phyloP scores from a whole-genome alignment of 2,797 vertebrate species.

The Schizopygopsis malacanthus region DNA sequence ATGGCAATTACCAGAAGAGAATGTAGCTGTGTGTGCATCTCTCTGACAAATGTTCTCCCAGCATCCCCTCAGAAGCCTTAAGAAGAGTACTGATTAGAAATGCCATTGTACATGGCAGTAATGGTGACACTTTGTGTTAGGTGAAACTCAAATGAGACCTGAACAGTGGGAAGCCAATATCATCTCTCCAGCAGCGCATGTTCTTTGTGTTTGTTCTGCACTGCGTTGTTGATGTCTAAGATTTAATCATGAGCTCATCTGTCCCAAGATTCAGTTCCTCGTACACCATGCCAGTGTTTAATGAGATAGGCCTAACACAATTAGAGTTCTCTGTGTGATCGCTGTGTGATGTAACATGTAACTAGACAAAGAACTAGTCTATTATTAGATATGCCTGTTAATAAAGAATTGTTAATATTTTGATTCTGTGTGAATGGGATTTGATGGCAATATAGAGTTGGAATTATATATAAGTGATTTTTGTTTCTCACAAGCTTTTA shows the following conservation, averaged over 20 bases:
- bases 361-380: conserved; percentile 25
- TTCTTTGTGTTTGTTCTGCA: conserved; percentile 48
- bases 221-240: conserved; percentile 40
- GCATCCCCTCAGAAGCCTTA: conserved; percentile 36
- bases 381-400: background rate
- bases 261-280: conserved; percentile 9
- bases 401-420: background rate
- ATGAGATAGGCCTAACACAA: conserved; percentile 51
- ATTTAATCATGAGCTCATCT: conserved; percentile 50
- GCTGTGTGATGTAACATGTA: conserved; percentile 19
- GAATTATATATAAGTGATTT: background rate
- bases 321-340: conserved; percentile 40
- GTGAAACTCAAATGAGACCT: conserved; percentile 51
- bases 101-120: conserved; percentile 34
- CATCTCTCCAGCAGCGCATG: conserved; percentile 41
- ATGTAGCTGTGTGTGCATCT: conserved; percentile 31
- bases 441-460: background rate
- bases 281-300: conserved; percentile 27
- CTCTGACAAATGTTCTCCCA: conserved; percentile 40
- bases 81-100: conserved; percentile 55
- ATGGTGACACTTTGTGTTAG: conserved; percentile 44
- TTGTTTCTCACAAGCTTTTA: background rate
- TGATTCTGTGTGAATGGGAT: background rate
- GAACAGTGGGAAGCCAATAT: conserved; percentile 53
- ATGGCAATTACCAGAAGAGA: conserved; percentile 52